A percentile compares a stretch with the other conserved stretches of the same genome.
Evolutionary conservation across 2,888 invertebrate genomes (phyloP).

Genomic region (Opisthograptis luteolata): DNA sequence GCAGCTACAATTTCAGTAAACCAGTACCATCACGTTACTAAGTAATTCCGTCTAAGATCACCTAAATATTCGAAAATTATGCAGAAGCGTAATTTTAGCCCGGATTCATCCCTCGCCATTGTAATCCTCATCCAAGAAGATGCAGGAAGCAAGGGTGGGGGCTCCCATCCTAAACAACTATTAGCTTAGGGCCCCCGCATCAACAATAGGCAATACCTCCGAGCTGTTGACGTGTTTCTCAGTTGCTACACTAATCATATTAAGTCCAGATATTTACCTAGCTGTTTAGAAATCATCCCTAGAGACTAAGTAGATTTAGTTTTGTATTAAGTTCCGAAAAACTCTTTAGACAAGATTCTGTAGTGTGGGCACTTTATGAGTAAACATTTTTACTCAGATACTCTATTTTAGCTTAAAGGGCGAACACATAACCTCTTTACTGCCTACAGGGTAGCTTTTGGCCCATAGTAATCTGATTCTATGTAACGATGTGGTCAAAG

Average conservation of each 20-base stretch:
- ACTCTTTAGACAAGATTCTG: no score
- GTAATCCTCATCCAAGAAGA: slow-evolving; percentile 22
- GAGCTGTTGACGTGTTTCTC: slow-evolving; percentile 10
- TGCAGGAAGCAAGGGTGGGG: slow-evolving; percentile 12
- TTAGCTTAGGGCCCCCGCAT: slow-evolving; percentile 32
- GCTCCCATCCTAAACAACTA: slow-evolving; percentile 33
- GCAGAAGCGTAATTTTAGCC: slow-evolving; percentile 11
- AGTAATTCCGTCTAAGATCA: no score
- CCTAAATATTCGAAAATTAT: slow-evolving; percentile 2
- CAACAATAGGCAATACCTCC: slow-evolving; percentile 25
- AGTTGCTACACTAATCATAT: slow-evolving; percentile 18
- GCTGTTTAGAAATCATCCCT: slow-evolving; percentile 7
- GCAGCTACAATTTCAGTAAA: no score
- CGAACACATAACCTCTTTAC: no score
- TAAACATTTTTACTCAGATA: no score
- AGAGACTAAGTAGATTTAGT: background rate
- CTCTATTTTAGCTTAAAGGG: no score
- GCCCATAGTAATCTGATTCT: no score
- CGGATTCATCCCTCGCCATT: slow-evolving; percentile 4
- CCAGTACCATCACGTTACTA: no score
- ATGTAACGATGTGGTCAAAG: no score
- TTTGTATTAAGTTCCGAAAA: background rate
- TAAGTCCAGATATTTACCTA: slow-evolving; percentile 10
- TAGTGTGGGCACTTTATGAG: no score
- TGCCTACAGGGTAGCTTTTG: no score